A percentile compares a stretch with the other conserved stretches of the same genome.
These are phyloP conservation scores for Polymixis lichenea DNA, from an alignment of 2,888 invertebrate species.

Conservation along the genomic window DNA sequence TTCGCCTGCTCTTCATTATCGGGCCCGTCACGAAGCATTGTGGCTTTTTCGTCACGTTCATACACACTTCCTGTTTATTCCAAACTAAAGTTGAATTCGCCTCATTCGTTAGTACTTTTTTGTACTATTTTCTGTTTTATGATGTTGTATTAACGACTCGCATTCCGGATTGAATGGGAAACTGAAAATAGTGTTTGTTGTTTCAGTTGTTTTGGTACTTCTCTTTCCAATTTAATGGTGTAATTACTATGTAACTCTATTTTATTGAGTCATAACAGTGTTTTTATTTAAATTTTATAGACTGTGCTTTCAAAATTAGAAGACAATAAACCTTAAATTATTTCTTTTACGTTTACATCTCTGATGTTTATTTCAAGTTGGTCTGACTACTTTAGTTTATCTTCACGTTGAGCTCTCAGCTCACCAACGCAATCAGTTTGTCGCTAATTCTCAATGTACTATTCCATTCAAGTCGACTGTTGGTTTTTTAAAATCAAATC, in stretches of 20 bases:
- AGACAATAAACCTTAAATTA: background rate
- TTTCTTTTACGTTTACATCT: background rate
- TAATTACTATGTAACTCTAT: constrained; percentile 2
- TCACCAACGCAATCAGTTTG: background rate
- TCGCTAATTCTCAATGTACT: background rate
- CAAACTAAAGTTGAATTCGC: constrained; percentile 46
- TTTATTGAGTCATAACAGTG: background rate
- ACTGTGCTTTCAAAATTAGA: background rate
- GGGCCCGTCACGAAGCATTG: constrained; percentile 49
- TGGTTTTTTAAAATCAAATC: background rate
- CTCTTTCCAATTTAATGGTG: constrained; percentile 30
- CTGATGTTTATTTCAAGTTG: background rate
- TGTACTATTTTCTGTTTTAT: constrained; percentile 46
- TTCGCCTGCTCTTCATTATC: constrained; percentile 59
- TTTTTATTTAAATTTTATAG: background rate
- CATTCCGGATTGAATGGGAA: constrained; percentile 42
- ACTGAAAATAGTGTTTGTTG: constrained; percentile 52
- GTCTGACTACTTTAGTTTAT: no score
- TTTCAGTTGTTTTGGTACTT: constrained; percentile 20
- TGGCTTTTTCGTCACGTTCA: constrained; percentile 62
- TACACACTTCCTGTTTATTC: constrained; percentile 62
- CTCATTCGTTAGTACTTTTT: constrained; percentile 45
- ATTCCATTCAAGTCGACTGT: no score
- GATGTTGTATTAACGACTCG: constrained; percentile 48
- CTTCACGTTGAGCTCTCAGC: no score